Evolutionary conservation across 2,113 vertebrate species (phyloP).

Genomic region (Vulpes vulpes): DNA sequence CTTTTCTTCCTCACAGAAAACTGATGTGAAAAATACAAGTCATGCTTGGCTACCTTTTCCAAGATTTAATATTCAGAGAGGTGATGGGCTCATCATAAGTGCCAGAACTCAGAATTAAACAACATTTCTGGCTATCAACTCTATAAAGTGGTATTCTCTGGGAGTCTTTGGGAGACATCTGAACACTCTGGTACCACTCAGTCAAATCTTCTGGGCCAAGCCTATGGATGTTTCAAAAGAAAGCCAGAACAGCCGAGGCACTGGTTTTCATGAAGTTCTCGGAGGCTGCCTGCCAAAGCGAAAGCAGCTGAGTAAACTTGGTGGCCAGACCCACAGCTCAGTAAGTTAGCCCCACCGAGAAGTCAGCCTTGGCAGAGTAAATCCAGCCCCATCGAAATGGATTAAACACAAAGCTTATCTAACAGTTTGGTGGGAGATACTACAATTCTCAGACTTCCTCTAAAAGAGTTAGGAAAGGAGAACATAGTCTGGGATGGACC

Average conservation of each 20-base stretch:
- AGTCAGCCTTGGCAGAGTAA: background rate
- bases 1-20: background rate
- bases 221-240: slow-evolving; percentile 31
- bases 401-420: background rate
- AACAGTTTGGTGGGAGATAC: slow-evolving; percentile 30
- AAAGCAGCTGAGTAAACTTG: slow-evolving; percentile 67
- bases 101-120: background rate
- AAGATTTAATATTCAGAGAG: background rate
- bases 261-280: slow-evolving; percentile 35
- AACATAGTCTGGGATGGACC: slow-evolving; percentile 47
- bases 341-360: background rate
- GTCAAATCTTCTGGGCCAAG: background rate
- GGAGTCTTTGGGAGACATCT: background rate
- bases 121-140: background rate
- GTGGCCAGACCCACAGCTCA: background rate
- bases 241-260: background rate
- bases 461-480: slow-evolving; percentile 68
- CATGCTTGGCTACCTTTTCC: background rate
- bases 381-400: slow-evolving; percentile 33
- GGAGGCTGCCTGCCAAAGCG: background rate
- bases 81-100: background rate
- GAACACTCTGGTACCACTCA: background rate
- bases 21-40: background rate
- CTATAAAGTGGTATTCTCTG: background rate
- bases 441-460: slow-evolving; percentile 59